Base-by-base conservation (phyloP, 2,113 vertebrate genomes). In the Hypocryptadius cinnamomeus region DNA sequence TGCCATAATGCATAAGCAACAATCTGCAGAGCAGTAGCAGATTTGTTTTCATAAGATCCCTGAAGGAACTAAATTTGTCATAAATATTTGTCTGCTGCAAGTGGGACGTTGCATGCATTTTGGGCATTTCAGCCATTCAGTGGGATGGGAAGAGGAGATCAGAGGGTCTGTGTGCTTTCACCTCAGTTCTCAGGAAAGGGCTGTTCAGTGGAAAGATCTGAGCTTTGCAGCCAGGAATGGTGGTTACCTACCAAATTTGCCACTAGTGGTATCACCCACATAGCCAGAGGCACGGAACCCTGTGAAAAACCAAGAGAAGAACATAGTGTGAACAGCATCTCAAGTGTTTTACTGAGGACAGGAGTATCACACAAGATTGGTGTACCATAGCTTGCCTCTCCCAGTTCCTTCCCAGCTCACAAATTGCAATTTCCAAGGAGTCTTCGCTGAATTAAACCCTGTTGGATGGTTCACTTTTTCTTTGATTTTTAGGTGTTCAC, bases 311-410 rank as follows among this genome's bases (percentile, higher is more conserved):
- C 50, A 35, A 27, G 6, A 10, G 23, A 16, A 69, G 42, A 33
- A 18, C 2, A 0, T 8, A 3, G 19, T 37, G 12, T 24, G 42
- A 40, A 1, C 35, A 28, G 16, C 42, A 35, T 23, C n/a, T 72
- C 47, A 13, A 3, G 17, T 3, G 1, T 39, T 40, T 31, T 17
- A 40, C 37, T 42, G 4, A 81, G 65, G 42, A 24, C 44, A 21
- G 50, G 59, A 61, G 12, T 27, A 8, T 31, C 11, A 11, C 42
- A 44, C 7, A 1, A n/a, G 30, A 48, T 8, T 69, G 30, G 12
- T 53, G 5, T 47, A 54, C 48, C 12, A 19, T n/a, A 11, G 1
- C 10, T 57, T 65, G 50, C 20, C 14, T 73, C 25, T 87, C 20
- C 48, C n/a, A 20, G 8, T 39, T 69, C 45, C 22, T 51, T 60